Percentiles rank a stretch among this genome's conserved stretches.
Conservation (phyloP, 1,140 invertebrate species). For the Copidosoma floridanum region DNA sequence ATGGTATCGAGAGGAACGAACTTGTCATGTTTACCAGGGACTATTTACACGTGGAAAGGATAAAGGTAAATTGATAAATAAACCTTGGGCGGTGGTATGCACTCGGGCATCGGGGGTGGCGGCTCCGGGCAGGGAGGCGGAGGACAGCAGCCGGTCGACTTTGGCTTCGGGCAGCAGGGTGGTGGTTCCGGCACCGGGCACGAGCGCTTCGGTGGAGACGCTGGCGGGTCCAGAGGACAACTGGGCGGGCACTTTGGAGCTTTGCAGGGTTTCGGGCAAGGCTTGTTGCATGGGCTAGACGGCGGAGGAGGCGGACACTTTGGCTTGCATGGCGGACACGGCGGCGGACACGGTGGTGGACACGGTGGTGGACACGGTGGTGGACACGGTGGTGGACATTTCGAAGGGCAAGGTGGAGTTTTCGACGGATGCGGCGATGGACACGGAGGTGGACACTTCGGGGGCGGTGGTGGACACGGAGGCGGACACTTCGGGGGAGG, state of each 20-base stretch:
- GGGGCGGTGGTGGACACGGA: background rate
- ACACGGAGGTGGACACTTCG: background rate
- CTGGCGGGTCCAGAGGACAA: too few species aligned
- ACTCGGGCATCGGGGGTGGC: background rate
- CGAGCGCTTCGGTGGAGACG: too few species aligned
- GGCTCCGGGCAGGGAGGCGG: too few species aligned
- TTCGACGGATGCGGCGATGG: background rate
- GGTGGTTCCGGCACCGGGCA: too few species aligned
- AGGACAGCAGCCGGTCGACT: too few species aligned
- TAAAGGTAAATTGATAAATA: too few species aligned
- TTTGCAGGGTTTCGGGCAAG: too few species aligned
- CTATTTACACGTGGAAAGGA: too few species aligned
- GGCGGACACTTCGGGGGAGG: background rate
- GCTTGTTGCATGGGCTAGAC: background rate
- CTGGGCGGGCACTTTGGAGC: too few species aligned
- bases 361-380: conserved; percentile 4
- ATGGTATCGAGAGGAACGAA: too few species aligned
- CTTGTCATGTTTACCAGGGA: too few species aligned
- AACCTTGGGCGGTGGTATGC: background rate
- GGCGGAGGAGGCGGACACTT: background rate
- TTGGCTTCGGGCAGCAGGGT: too few species aligned
- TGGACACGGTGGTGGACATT: conserved; percentile 16
- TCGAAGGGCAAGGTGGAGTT: conserved; percentile 12
- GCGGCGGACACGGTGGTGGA: conserved; percentile 3
- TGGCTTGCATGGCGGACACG: background rate